A percentile compares a stretch with the other conserved stretches of the same genome.
phyloP scores from a whole-genome alignment of 2,113 vertebrate species.

The Colius striatus region DNA sequence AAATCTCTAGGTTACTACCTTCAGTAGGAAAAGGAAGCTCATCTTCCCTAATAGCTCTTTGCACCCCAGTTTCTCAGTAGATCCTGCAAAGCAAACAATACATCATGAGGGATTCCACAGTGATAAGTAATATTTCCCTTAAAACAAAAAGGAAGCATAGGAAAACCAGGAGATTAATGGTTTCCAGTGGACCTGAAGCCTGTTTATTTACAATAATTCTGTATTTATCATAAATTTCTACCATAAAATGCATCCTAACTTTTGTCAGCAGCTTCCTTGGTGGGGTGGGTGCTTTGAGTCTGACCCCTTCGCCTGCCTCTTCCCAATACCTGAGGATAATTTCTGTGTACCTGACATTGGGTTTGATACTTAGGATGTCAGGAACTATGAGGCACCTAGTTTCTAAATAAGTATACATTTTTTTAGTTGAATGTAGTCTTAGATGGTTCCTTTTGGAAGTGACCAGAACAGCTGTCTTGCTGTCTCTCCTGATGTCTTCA shows the following conservation, averaged over 20 bases:
- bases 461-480: neutral
- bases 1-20: neutral
- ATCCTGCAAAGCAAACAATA: neutral
- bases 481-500: neutral
- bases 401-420: neutral
- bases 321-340: neutral
- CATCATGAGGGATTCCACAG: neutral
- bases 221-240: neutral
- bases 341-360: neutral
- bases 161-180: neutral
- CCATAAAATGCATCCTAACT: neutral
- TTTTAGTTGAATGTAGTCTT: neutral
- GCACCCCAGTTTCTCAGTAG: neutral
- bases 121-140: neutral
- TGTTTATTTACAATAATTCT: neutral
- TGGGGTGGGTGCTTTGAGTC: neutral
- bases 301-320: neutral
- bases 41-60: neutral
- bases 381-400: neutral
- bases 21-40: neutral
- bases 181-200: neutral
- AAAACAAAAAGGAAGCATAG: neutral
- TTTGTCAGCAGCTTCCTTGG: neutral
- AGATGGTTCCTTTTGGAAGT: neutral
- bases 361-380: neutral